These are phyloP conservation scores for Agrilus cyanescens DNA, from an alignment of 2,888 invertebrate species.

Conservation along the genomic window DNA sequence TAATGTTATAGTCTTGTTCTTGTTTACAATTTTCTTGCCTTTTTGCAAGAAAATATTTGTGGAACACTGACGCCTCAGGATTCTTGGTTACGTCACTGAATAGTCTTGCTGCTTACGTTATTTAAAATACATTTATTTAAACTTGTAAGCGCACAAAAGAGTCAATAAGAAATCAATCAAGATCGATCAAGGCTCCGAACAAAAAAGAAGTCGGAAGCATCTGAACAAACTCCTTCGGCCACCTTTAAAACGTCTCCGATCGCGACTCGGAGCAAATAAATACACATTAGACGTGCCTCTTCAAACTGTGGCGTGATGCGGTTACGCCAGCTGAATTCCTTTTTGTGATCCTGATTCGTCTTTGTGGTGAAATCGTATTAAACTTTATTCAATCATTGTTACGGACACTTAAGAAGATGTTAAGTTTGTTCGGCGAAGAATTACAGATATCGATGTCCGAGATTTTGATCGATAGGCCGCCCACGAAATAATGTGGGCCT, in stretches of 20 bases:
- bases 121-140: not conserved
- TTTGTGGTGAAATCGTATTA: not conserved
- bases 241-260: not conserved
- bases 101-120: no score
- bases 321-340: constrained; percentile 9
- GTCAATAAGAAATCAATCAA: not conserved
- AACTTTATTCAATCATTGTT: no score
- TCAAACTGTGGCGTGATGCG: constrained; percentile 14
- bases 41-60: no score
- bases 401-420: no score
- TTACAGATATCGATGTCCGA: constrained; percentile 13
- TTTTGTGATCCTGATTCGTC: constrained; percentile 7
- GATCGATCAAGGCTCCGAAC: constrained; percentile 3
- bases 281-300: constrained; percentile 10
- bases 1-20: no score
- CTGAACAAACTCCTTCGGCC: constrained; percentile 4
- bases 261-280: constrained; percentile 7
- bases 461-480: constrained; percentile 11
- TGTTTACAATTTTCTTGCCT: no score
- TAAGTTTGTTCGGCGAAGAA: not conserved
- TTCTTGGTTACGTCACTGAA: no score
- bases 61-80: no score
- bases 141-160: not conserved
- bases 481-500: no score
- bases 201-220: constrained; percentile 3